Conservation (phyloP, 2,888 invertebrate species). For the Drosophila hawaiiensis region DNA sequence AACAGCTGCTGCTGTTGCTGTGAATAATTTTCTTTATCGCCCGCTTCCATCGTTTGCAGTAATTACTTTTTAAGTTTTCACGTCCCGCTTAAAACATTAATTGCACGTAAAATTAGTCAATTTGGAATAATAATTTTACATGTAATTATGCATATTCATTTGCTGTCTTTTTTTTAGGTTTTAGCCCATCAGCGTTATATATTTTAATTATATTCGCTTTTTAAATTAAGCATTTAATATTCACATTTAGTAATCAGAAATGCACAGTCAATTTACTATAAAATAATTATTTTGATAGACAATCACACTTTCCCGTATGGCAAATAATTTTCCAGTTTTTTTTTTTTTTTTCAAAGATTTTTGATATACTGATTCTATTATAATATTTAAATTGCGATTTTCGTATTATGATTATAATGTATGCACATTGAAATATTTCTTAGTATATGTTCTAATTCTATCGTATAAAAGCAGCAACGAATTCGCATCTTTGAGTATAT, state of each 20-base stretch:
- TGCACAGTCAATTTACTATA: constrained; percentile 24
- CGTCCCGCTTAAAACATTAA: not conserved
- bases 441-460: not conserved
- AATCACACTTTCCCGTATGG: not conserved
- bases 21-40: constrained; percentile 15
- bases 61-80: not conserved
- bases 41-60: constrained; percentile 17
- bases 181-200: not conserved
- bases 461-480: not conserved
- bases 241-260: constrained; percentile 3
- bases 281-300: not conserved
- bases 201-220: not conserved
- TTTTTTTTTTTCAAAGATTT: not conserved
- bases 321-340: not conserved
- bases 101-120: not conserved
- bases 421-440: not conserved
- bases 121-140: not conserved
- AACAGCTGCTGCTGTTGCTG: constrained; percentile 24
- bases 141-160: not conserved
- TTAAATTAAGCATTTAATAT: not conserved
- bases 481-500: not conserved
- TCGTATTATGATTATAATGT: not conserved
- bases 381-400: not conserved
- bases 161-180: not conserved
- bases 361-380: not conserved